A percentile compares a stretch with the other conserved stretches of the same genome.
Conservation (phyloP, 30 jellyfish, hydroid and myxozoan genomes). For the Nemopilema nomurai region DNA sequence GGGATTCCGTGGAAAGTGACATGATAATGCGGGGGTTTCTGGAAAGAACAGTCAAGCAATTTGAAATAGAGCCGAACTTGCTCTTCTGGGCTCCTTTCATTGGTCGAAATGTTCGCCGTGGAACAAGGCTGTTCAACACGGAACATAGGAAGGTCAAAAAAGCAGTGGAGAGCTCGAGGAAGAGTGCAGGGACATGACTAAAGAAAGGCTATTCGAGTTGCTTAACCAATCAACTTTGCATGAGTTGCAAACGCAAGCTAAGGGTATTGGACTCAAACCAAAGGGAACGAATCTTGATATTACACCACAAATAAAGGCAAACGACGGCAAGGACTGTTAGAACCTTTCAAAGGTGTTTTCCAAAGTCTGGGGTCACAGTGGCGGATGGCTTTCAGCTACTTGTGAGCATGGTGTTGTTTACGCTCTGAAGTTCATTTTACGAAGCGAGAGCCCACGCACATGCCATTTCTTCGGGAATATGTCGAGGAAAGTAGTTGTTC, state of each 20-base stretch:
- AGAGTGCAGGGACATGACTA: conserved; percentile 38
- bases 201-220: conserved; percentile 54
- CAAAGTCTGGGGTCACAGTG: no score
- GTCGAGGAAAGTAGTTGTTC: no score
- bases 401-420: no score
- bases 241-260: neutral
- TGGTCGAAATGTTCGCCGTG: neutral
- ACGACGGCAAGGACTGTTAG: neutral
- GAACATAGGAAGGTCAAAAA: conserved; percentile 24
- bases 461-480: no score
- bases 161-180: conserved; percentile 18
- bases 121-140: conserved; percentile 17
- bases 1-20: conserved; percentile 30
- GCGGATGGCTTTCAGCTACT: no score
- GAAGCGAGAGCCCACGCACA: no score
- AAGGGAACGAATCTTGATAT: neutral
- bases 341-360: no score
- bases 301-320: neutral
- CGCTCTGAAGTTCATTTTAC: no score
- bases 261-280: neutral
- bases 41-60: neutral
- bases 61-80: conserved; percentile 19
- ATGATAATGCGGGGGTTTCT: conserved; percentile 29
- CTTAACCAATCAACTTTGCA: neutral
- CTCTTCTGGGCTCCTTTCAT: conserved; percentile 51